Conservation (phyloP, 1,140 invertebrate genomes). For the Pseudomyrmex gracilis region DNA sequence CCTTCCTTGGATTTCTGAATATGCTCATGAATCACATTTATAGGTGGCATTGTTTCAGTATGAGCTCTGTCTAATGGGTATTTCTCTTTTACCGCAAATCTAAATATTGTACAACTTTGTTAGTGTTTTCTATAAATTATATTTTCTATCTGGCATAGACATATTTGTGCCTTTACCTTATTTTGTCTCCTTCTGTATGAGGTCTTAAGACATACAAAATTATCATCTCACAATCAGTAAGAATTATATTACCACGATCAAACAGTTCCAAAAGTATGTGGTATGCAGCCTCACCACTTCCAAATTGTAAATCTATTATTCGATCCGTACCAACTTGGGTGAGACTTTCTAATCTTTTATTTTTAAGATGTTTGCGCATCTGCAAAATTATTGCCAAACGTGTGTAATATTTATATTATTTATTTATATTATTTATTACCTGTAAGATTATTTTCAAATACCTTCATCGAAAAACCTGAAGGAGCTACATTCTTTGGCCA, state of each 20-base stretch:
- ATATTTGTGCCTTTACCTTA: constrained; percentile 86
- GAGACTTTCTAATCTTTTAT: constrained; percentile 96
- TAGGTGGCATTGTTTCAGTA: constrained; percentile 86
- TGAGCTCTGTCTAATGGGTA: constrained; percentile 94
- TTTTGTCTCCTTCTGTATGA: constrained; percentile 96
- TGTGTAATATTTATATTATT: background rate
- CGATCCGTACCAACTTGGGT: constrained; percentile 95
- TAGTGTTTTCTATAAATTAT: background rate
- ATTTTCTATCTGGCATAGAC: background rate
- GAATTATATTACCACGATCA: constrained; percentile 97
- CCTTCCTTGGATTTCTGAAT: constrained; percentile 88
- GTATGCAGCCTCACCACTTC: constrained; percentile 96
- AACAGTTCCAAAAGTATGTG: constrained; percentile 99
- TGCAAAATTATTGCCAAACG: constrained; percentile 83
- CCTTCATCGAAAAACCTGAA: constrained; percentile 99
- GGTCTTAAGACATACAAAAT: constrained; percentile 98
- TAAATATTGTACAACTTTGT: constrained; percentile 77
- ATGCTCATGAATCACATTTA: constrained; percentile 86
- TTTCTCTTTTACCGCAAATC: constrained; percentile 96
- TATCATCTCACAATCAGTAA: constrained; percentile 96
- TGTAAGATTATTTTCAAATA: constrained; percentile 77
- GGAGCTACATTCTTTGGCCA: constrained; percentile 99
- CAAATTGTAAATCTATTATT: constrained; percentile 97
- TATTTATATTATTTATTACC: constrained; percentile 5
- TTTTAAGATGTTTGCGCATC: constrained; percentile 98